Base-by-base conservation (phyloP, 2,113 vertebrate genomes). In the Aegotheles bennettii region DNA sequence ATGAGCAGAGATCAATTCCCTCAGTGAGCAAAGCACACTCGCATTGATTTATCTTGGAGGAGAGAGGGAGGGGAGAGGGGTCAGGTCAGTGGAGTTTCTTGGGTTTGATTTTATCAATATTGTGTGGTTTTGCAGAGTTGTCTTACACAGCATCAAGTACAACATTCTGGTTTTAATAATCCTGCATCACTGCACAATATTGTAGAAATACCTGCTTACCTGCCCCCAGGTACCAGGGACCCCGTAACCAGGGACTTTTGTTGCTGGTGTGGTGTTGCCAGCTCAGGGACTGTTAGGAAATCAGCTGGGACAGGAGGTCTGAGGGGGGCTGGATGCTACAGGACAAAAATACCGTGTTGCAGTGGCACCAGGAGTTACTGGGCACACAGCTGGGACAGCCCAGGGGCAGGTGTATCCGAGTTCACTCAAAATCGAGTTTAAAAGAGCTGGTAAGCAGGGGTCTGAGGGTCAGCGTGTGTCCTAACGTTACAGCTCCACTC, bases 41-140 rank as follows among this genome's bases (percentile, higher is more conserved):
- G 5, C 70, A 35, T 28, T 25, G 45, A 61, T 25, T 31, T 64
- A 57, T 16, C 60, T 17, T 57, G 11, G 23, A 71, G 53, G 20
- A 64, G 26, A 68, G 53, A 73, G 57, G 65, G 65, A 50, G 13
- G 48, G 79, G 35, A 31, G 1, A 35, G 82, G 92, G 82, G 67
- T 54, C 94, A 91, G 87, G 70, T 76, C 71, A 94, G 78, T 5
- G 26, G 47, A 24, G 18, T 10, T 64, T 31, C 76, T 36, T 1
- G 1, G 48, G 8, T 59, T 63, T 23, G 8, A 26, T 78, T 92
- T 91, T 91, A 88, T 4, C 90, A 88, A 95, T 90, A 92, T 75
- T 94, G 90, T 84, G 93, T 84, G 85, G 86, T 89, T 94, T 84
- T 94, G 91, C 81, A 97, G 74, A 90, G 68, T 53, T 87, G 48